phyloP scores from a whole-genome alignment of 1,140 invertebrate species.

The Dufourea novaeangliae region DNA sequence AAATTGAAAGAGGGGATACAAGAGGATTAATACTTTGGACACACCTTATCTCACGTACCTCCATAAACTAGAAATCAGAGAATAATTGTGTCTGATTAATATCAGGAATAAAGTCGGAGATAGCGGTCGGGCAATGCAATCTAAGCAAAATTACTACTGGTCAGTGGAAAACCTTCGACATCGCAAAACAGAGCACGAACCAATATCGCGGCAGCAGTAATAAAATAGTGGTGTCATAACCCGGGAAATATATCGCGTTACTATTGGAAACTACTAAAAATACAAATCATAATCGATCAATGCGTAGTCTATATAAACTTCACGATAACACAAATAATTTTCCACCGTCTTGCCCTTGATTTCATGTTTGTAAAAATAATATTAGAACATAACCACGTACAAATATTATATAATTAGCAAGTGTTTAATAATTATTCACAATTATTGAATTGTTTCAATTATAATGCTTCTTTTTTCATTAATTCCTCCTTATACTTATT shows the following conservation, averaged over 20 bases:
- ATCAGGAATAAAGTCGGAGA: background rate
- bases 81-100: constrained; percentile 18
- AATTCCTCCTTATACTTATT: too few relatives aligned
- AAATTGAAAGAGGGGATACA: too few relatives aligned
- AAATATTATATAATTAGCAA: background rate
- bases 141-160: constrained; percentile 31
- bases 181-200: constrained; percentile 33
- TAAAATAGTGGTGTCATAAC: constrained; percentile 27
- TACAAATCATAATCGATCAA: constrained; percentile 34
- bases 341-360: background rate
- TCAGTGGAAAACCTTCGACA: constrained; percentile 30
- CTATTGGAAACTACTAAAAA: constrained; percentile 37
- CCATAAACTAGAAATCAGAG: background rate
- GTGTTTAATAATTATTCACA: background rate
- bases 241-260: constrained; percentile 1
- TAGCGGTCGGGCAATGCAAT: background rate
- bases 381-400: background rate
- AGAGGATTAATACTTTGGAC: too few relatives aligned
- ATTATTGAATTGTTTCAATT: too few relatives aligned
- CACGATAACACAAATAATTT: background rate
- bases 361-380: background rate
- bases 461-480: too few relatives aligned
- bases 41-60: background rate
- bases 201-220: constrained; percentile 26
- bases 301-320: constrained; percentile 13